Base-by-base conservation (phyloP, 2,113 vertebrate genomes). In the Hemicordylus capensis region DNA sequence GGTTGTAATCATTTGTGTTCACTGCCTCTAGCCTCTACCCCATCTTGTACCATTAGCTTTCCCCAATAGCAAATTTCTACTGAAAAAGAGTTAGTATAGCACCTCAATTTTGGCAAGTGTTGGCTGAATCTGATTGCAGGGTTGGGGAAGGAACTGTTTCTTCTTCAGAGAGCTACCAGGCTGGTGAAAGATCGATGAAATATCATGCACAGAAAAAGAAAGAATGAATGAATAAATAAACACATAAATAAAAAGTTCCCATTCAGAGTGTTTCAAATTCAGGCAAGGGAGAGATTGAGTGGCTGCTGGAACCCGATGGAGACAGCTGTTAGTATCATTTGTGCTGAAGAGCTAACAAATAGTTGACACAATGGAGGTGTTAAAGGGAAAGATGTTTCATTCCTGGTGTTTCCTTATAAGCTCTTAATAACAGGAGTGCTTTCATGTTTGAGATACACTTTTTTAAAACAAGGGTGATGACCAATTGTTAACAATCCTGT, bases 401-500 rank as follows among this genome's bases (percentile, higher is more conserved):
- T 88, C 84, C 31, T 87, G 77, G 90, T 89, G 79, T 93, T 95
- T 85, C 86, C 88, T 92, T 34, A 26, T 87, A 79, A 87, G 72
- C 86, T 89, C 39, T 54, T 82, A 87, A 58, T 72, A 48, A 56
- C 42, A 0, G 1, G 76, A 82, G 39, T n/a, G 81, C 88, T 94
- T 42, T 4, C 64, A 6, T 0, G 76, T 80, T 67, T 87, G 78
- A 34, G 90, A 88, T 92, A 94, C 39, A 24, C 22, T 39, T 37
- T 22, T 20, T 59, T 6, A n/a, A 74, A 75, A 75, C 31, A 93
- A 94, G 90, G 89, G 90, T 91, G 93, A 95, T 81, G 88, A 78
- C 78, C 91, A 93, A 94, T 95, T 96, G 96, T 96, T 96, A 93
- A 92, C 95, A 92, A 81, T 90, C 76, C 89, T 93, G 93, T 95